phyloP scores from a whole-genome alignment of 64 coral and sea anemone genomes.

The Cladopsammia gracilis region DNA sequence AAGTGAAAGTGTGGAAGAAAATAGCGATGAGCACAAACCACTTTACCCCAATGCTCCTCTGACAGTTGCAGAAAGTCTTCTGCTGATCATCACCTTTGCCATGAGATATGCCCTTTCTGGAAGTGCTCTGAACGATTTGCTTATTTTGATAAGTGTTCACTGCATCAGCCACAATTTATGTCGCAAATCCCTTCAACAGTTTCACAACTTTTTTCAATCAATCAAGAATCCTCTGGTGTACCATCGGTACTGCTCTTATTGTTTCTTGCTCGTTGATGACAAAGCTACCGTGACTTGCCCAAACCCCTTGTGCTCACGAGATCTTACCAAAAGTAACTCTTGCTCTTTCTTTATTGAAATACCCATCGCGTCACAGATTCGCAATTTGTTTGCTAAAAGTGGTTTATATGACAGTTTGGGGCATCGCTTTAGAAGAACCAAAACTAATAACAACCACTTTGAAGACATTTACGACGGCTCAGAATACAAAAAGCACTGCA shows the following conservation, averaged over 20 bases:
- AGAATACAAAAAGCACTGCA: slow-evolving; percentile 31
- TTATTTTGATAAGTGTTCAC: slow-evolving; percentile 30
- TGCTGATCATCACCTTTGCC: slow-evolving; percentile 28
- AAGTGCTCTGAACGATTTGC: slow-evolving; percentile 19
- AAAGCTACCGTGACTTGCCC: slow-evolving; percentile 28
- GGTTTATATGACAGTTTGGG: slow-evolving; percentile 12
- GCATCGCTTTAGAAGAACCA: neutral
- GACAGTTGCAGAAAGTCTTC: slow-evolving; percentile 35
- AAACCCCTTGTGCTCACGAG: slow-evolving; percentile 39
- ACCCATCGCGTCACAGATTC: slow-evolving; percentile 1
- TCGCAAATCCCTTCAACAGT: slow-evolving; percentile 24
- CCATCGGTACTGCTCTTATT: slow-evolving; percentile 64
- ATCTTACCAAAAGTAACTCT: slow-evolving; percentile 27
- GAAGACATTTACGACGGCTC: slow-evolving; percentile 61
- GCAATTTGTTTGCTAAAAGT: slow-evolving; percentile 14
- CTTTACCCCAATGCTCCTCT: slow-evolving; percentile 26
- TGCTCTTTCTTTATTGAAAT: slow-evolving; percentile 37
- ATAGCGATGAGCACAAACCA: slow-evolving; percentile 22
- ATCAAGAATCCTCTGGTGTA: slow-evolving; percentile 37
- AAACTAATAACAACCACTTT: neutral
- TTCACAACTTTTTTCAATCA: slow-evolving; percentile 23
- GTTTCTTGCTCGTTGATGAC: slow-evolving; percentile 50
- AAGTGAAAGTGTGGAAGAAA: neutral
- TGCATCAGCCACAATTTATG: slow-evolving; percentile 20
- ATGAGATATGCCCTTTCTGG: slow-evolving; percentile 23